A percentile compares a stretch with the other conserved stretches of the same genome.
Conservation (phyloP, 2,113 vertebrate genomes). For the Calyptommatus sinebrachiatus region DNA sequence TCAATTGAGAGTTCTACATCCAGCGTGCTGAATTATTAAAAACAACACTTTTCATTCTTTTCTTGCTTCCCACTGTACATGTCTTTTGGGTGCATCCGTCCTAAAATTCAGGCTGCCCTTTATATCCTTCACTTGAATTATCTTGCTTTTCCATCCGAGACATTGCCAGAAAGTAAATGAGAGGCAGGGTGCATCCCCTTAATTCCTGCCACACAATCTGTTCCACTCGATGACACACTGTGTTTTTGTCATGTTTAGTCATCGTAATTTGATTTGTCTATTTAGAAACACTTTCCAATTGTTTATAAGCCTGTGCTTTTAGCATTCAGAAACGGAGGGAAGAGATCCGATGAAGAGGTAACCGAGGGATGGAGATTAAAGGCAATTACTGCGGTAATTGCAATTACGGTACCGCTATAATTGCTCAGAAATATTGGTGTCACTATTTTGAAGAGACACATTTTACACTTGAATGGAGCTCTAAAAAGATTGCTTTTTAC, state of each 20-base stretch:
- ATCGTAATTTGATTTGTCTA: constrained; percentile 1
- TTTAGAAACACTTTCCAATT: not conserved
- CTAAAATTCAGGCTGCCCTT: not conserved
- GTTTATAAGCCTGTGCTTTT: not conserved
- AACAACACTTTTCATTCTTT: not conserved
- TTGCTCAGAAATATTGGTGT: not conserved
- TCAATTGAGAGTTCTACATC: not conserved
- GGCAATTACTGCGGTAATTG: not conserved
- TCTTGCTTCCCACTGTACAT: not conserved
- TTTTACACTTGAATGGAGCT: not conserved
- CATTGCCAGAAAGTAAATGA: not conserved
- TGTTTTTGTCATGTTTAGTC: not conserved
- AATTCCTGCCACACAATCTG: not conserved
- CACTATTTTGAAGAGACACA: not conserved
- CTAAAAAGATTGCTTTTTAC: not conserved
- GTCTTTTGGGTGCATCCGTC: not conserved
- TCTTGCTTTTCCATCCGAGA: not conserved
- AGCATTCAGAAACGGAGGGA: not conserved
- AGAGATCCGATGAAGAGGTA: not conserved
- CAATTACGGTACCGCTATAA: too few relatives aligned
- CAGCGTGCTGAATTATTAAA: not conserved
- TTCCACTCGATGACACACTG: not conserved
- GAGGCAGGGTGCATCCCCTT: not conserved
- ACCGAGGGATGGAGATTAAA: constrained; percentile 1
- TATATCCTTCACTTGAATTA: not conserved